phyloP scores from a whole-genome alignment of 1,140 invertebrate genomes.

The Gryllus bimaculatus region DNA sequence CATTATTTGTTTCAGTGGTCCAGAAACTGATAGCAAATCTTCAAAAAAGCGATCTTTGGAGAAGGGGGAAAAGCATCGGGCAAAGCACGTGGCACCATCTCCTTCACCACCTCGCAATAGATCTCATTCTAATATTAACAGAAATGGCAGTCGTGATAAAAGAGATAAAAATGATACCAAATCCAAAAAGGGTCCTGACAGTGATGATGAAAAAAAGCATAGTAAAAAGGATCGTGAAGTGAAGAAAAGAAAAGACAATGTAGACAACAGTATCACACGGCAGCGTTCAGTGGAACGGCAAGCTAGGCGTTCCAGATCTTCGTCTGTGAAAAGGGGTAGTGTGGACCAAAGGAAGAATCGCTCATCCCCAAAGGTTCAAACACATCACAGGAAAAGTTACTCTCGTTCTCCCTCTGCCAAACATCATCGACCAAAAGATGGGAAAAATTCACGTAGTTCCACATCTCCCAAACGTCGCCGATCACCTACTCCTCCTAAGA shows the following conservation, averaged over 20 bases:
- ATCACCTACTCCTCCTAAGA: constrained; percentile 11
- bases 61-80: background rate
- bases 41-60: constrained; percentile 7
- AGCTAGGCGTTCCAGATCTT: background rate
- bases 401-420: background rate
- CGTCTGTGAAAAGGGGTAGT: background rate
- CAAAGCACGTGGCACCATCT: background rate
- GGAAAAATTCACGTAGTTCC: background rate
- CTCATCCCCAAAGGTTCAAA: background rate
- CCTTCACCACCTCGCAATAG: background rate
- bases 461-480: background rate
- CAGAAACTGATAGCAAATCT: background rate
- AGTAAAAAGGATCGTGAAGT: background rate
- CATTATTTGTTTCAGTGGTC: background rate
- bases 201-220: constrained; percentile 6
- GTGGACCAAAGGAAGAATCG: background rate
- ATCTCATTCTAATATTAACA: background rate
- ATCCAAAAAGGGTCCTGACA: constrained; percentile 7
- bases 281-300: background rate
- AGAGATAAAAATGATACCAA: constrained; percentile 9
- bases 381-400: background rate
- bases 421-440: background rate
- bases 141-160: background rate
- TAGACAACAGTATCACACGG: background rate
- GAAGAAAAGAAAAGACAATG: constrained; percentile 7